Evolutionary conservation across 37 sponge, comb jelly and placozoan species (phyloP).

Genomic region (Spongilla lacustris): DNA sequence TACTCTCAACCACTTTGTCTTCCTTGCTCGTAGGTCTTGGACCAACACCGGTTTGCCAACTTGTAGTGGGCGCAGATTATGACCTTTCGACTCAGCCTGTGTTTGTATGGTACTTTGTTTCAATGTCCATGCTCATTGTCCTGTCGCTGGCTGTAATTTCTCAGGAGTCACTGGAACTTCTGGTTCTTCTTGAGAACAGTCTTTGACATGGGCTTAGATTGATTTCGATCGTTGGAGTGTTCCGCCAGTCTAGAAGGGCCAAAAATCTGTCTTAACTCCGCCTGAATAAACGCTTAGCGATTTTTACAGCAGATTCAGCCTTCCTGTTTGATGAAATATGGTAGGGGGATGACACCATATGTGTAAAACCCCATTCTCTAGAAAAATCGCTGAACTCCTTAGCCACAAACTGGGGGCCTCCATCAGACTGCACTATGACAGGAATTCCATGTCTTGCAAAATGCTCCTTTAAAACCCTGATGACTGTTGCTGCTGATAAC

Average conservation of each 20-base stretch:
- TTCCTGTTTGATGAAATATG: constrained; percentile 34
- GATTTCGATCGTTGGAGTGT: constrained; percentile 54
- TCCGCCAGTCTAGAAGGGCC: constrained; percentile 66
- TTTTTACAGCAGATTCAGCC: constrained; percentile 43
- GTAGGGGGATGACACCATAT: constrained; percentile 26
- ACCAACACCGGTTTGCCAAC: too few relatives aligned
- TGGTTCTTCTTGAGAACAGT: constrained; percentile 36
- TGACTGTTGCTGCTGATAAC: constrained; percentile 4
- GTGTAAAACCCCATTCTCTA: constrained; percentile 25
- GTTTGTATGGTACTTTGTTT: too few relatives aligned
- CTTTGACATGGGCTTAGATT: constrained; percentile 59
- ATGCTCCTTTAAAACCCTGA: constrained; percentile 18
- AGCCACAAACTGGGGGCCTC: constrained; percentile 36
- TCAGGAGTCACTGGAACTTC: constrained; percentile 2
- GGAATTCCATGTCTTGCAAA: constrained; percentile 52
- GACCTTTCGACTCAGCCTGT: too few relatives aligned
- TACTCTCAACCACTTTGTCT: too few relatives aligned
- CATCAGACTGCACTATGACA: constrained; percentile 21
- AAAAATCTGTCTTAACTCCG: constrained; percentile 14
- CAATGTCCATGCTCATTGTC: too few relatives aligned
- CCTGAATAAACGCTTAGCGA: constrained; percentile 7
- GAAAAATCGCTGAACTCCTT: constrained; percentile 28
- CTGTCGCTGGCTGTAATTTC: too few relatives aligned
- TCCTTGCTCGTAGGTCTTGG: too few relatives aligned
- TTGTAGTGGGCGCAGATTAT: too few relatives aligned